Evolutionary conservation across 2,797 vertebrate genomes (phyloP).

Genomic region (Coccyzus lansbergi): DNA sequence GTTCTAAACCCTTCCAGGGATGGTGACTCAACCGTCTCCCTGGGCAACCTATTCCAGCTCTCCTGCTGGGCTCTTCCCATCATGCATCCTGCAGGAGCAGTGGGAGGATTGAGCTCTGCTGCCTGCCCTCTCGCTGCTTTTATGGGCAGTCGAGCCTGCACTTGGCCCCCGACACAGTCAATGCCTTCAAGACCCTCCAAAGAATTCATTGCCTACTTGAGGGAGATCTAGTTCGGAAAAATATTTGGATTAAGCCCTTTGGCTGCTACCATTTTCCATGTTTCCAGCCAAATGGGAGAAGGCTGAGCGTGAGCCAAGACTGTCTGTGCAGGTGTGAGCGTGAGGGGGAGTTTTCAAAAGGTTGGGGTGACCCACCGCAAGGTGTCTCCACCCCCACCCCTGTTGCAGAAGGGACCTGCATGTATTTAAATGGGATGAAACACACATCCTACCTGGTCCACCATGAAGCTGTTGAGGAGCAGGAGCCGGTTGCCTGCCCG

Average conservation of each 20-base stretch:
- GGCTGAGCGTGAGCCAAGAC: accelerated
- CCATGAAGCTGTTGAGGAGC: conserved; percentile 82
- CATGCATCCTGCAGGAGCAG: too few relatives aligned
- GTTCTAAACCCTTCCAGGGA: too few relatives aligned
- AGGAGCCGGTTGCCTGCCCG: conserved; percentile 90
- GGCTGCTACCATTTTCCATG: neutral
- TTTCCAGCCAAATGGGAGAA: neutral
- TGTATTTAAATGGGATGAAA: neutral
- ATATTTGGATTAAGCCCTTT: neutral
- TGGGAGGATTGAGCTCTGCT: accelerated
- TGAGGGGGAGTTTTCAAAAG: accelerated
- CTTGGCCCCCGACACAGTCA: neutral
- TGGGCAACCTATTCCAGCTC: neutral
- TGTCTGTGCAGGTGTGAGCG: neutral
- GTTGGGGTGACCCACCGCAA: accelerated
- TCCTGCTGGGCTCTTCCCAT: neutral
- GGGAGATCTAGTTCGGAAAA: neutral
- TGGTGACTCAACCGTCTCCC: too few relatives aligned
- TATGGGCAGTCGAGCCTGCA: accelerated
- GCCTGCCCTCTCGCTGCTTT: neutral
- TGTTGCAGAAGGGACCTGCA: neutral
- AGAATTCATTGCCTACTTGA: neutral
- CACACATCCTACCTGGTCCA: conserved; percentile 60
- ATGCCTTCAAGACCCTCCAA: neutral
- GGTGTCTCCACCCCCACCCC: neutral